Conservation (phyloP, 2,113 vertebrate genomes). For the Colossoma macropomum region DNA sequence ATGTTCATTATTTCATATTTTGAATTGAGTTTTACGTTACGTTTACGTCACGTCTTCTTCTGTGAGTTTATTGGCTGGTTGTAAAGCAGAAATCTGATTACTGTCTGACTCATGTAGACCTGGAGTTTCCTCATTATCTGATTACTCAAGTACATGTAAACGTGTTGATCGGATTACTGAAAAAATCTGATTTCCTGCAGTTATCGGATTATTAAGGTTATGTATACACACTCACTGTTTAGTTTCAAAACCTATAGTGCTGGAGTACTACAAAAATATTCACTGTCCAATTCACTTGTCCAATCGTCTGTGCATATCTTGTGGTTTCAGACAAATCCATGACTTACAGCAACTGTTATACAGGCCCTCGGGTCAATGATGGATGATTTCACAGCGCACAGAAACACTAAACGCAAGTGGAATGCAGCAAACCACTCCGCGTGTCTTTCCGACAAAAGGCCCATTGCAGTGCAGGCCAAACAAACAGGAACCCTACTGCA, state of each 20-base stretch:
- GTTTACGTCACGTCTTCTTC: no score
- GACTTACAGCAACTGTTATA: neutral
- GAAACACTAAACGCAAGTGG: slow-evolving; percentile 2
- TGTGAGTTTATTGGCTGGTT: no score
- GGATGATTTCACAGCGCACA: neutral
- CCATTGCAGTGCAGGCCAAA: slow-evolving; percentile 2
- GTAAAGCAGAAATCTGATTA: no score
- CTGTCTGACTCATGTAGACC: no score
- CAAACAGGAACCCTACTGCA: slow-evolving; percentile 50
- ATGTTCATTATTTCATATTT: no score
- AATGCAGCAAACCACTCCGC: slow-evolving; percentile 1
- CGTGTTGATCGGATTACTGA: no score
- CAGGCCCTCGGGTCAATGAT: neutral
- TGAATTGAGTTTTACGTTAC: no score
- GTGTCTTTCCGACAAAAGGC: slow-evolving; percentile 25
- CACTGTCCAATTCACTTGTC: neutral
- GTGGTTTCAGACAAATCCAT: neutral
- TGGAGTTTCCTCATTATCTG: no score
- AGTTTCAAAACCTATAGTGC: neutral
- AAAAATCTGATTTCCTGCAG: no score
- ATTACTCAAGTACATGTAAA: no score
- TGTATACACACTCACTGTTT: no score
- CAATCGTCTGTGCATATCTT: neutral
- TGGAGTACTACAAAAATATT: neutral
- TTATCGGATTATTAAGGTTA: no score